phyloP scores from a whole-genome alignment of 2,113 vertebrate species.

The Cricetomys ansorgei region DNA sequence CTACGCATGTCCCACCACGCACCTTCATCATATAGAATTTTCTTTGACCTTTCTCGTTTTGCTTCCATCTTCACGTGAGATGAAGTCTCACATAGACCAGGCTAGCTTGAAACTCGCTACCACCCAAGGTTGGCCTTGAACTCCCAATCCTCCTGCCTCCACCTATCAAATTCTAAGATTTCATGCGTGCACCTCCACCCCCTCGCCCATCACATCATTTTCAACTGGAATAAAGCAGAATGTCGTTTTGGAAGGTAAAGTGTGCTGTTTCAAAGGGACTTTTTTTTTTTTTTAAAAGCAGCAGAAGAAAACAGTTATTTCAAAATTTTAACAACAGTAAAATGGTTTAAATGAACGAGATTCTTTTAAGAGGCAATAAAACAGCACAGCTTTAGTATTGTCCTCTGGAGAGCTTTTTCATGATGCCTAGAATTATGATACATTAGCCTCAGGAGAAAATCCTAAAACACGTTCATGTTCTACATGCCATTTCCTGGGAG shows the following conservation, averaged over 20 bases:
- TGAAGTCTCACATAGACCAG: not conserved
- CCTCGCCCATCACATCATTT: not conserved
- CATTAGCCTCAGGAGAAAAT: conserved; percentile 87
- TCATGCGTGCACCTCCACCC: too few relatives aligned
- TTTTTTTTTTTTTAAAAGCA: not conserved
- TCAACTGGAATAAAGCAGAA: not conserved
- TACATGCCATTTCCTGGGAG: conserved; percentile 79
- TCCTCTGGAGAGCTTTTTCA: conserved; percentile 86
- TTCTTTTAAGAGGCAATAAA: conserved; percentile 84
- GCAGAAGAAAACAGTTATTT: conserved; percentile 56
- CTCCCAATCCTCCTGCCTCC: not conserved
- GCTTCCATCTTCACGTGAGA: too few relatives aligned
- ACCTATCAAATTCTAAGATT: too few relatives aligned
- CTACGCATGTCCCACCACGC: too few relatives aligned
- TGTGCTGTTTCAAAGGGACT: not conserved
- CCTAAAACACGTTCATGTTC: conserved; percentile 80
- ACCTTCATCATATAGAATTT: too few relatives aligned
- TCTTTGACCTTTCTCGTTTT: too few relatives aligned
- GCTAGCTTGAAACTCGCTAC: too few relatives aligned
- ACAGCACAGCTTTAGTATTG: conserved; percentile 79
- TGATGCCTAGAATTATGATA: conserved; percentile 84
- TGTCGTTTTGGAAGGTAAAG: not conserved
- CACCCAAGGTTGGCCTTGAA: not conserved
- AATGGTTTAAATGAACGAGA: conserved; percentile 81
- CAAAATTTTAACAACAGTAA: conserved; percentile 82